Evolutionary conservation across 2,113 vertebrate species (phyloP), one percentile per base, ranked within the genome.

Genomic region (Stictonetta naevosa): DNA sequence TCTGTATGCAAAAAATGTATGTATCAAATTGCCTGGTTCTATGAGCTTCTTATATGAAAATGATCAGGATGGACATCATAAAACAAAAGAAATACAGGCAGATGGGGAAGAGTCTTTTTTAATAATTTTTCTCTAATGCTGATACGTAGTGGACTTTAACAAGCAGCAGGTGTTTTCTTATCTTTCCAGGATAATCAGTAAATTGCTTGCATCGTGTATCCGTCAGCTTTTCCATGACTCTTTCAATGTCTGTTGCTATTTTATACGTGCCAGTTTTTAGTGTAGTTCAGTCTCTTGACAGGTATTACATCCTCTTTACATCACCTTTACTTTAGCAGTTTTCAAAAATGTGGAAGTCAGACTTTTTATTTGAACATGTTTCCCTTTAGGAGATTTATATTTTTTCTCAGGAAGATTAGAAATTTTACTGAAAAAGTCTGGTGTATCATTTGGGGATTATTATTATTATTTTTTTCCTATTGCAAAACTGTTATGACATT

Each of bases 151-250:
- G 55, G 59, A 71, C 88, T 94, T 93, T 8, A 94, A 34, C 40
- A 95, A 86, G 46, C 67, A 85, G 73, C 69, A 97, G 94, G 66
- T 88, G 66, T 92, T 92, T 79, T 88, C 66, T 88, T 83, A 84
- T 79, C 72, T 88, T 84, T 71, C 73, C 81, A 77, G 81, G 82
- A 96, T 86, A 93, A 88, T 88, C 94, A 74, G 73, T 78, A 95
- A 95, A 97, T 92, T 77, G 33, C n/a, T 88, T 84, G 8, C 16
- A 80, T 38, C 40, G 6, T 68, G 21, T 73, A 53, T 72, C 75
- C 73, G 31, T 90, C 85, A 92, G 78, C 19, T 88, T 71, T 69
- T 2, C 55, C 67, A 59, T 50, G 59, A 73, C 20, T 78, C 52
- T 66, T 67, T 74, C 64, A 64, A 9, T 64, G 28, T 85, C 31